These are phyloP conservation scores for Oxyruncus cristatus DNA, from an alignment of 2,113 vertebrate genomes.

Conservation along the genomic window DNA sequence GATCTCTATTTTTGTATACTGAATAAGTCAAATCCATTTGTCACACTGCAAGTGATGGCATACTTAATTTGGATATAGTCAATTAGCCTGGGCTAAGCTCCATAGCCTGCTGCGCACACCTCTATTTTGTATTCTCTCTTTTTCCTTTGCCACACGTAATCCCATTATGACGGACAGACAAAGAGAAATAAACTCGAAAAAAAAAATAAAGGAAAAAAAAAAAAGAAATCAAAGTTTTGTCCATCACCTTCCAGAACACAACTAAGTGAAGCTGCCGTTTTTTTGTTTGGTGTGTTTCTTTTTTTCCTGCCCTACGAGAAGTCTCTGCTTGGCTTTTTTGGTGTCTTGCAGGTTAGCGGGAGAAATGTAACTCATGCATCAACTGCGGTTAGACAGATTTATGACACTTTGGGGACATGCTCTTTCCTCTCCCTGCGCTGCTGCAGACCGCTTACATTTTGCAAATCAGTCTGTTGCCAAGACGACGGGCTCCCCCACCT, in stretches of 20 bases:
- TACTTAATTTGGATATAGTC: conserved; percentile 99
- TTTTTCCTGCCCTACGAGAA: conserved; percentile 74
- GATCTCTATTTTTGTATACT: conserved; percentile 99
- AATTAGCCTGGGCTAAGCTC: conserved; percentile 99
- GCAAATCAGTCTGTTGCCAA: conserved; percentile 99
- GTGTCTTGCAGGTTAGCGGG: conserved; percentile 86
- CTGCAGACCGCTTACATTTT: conserved; percentile 97
- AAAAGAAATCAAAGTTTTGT: conserved; percentile 72
- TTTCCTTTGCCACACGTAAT: conserved; percentile 95
- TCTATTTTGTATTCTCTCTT: conserved; percentile 96
- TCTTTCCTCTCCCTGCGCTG: conserved; percentile 92
- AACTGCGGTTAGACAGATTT: conserved; percentile 94
- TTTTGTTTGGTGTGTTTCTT: conserved; percentile 73
- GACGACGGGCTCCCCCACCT: conserved; percentile 81
- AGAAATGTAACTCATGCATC: conserved; percentile 96
- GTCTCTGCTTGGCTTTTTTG: conserved; percentile 79
- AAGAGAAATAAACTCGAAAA: conserved; percentile 82
- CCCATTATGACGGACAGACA: conserved; percentile 91
- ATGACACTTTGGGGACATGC: conserved; percentile 96
- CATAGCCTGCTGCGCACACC: conserved; percentile 95
- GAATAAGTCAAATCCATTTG: conserved; percentile 99
- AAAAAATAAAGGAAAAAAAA: conserved; percentile 50
- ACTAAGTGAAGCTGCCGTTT: conserved; percentile 75
- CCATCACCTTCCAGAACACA: conserved; percentile 69
- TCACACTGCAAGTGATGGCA: conserved; percentile 99